Evolutionary conservation across 2,888 invertebrate genomes (phyloP).

Genomic region (Cosmia trapezina): DNA sequence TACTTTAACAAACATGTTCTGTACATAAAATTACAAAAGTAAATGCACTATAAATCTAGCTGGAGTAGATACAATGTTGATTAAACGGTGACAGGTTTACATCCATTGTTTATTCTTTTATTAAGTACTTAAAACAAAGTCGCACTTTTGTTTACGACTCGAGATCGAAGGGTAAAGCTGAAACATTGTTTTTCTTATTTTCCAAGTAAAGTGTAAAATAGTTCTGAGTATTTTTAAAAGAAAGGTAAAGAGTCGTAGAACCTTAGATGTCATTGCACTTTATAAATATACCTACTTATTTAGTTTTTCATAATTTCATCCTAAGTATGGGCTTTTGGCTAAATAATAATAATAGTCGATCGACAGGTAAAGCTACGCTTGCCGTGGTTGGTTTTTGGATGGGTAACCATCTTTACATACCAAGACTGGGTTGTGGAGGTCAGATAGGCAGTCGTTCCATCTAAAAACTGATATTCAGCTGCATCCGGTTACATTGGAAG

Average conservation of each 20-base stretch:
- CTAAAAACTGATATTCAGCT: no score
- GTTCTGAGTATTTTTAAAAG: conserved; percentile 14
- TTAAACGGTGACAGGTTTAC: conserved; percentile 34
- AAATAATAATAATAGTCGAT: no score
- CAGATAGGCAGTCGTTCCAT: no score
- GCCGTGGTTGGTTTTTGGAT: no score
- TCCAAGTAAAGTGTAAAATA: conserved; percentile 34
- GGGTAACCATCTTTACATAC: no score
- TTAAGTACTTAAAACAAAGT: neutral
- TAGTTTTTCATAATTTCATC: neutral
- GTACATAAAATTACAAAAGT: conserved; percentile 20
- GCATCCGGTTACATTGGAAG: no score
- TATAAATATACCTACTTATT: neutral
- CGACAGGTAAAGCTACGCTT: no score
- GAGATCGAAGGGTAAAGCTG: conserved; percentile 13
- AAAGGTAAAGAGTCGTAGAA: conserved; percentile 9
- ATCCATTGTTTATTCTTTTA: conserved; percentile 9
- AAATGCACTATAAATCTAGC: conserved; percentile 14
- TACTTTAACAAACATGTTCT: conserved; percentile 10
- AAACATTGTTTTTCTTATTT: conserved; percentile 44
- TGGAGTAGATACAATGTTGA: conserved; percentile 18
- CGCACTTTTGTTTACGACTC: conserved; percentile 35
- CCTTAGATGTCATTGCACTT: conserved; percentile 7
- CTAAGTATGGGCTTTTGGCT: no score
- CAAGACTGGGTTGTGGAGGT: no score